Base-by-base conservation (phyloP, 2,888 invertebrate species). In the Calameuta pallipes region DNA sequence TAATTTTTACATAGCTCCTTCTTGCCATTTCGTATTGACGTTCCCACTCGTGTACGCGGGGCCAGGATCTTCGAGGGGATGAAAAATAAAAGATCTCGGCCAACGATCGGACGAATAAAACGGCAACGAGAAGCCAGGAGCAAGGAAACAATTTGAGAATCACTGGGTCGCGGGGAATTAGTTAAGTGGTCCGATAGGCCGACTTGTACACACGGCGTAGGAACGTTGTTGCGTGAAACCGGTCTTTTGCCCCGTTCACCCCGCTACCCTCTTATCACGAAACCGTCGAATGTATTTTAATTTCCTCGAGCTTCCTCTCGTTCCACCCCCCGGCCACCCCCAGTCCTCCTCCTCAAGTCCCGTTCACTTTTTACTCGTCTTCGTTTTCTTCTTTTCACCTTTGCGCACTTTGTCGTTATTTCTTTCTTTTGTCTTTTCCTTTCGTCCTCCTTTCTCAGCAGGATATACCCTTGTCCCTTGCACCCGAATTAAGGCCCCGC, bases 121-220 rank as follows among this genome's bases (percentile, higher is more conserved):
- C 13, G 4, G 37, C 13, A 41, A 13, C 37, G 37, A 1, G 15
- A 15, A 37, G 13, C 37, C 37, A 41, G 37, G 37, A 41, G 37
- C 13, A 13, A 4, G 4, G 1, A 41, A 13, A 41, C 37, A 15
- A 15, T 41, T 83, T 73, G 82, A 82, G 82, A 80, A 76, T 80
- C 76, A 74, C 77, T 79, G 80, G 77, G 75, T 80, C 81, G 82
- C 80, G 80, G 78, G 84, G 87, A 88, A 88, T 89, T 89, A 88
- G 88, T 87, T 87, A 85, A 88, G 86, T 83, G 86, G 84, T 83
- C 83, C 85, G 84, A 79, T 83, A 82, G 76, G 74, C 56, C 81
- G 74, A 73, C 86, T 88, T 88, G 88, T 89, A 89, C 86, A 87
- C 87, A 88, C 86, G 87, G 88, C 88, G 87, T 88, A 84, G 86